Conservation (phyloP, 2,113 vertebrate genomes). For the Trogon melanurus region DNA sequence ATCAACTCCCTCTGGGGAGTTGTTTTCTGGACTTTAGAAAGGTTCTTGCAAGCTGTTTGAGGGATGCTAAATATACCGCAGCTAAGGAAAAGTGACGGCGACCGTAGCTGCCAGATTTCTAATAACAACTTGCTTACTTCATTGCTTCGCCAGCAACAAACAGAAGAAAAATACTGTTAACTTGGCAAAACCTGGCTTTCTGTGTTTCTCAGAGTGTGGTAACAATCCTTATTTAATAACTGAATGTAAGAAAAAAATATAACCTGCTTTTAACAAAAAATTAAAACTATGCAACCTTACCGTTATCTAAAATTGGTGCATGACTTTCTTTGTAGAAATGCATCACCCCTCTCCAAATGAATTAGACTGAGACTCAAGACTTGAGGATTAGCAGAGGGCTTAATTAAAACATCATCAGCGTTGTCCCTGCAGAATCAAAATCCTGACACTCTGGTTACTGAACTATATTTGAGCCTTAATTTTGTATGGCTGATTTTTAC, state of each 20-base stretch:
- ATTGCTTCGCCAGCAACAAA: constrained; percentile 32
- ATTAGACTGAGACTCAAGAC: constrained; percentile 34
- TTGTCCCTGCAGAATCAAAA: constrained; percentile 59
- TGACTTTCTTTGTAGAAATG: constrained; percentile 22
- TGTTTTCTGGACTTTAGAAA: background rate
- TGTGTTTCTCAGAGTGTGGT: background rate
- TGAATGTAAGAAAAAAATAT: background rate
- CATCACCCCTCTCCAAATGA: background rate
- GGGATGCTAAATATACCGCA: constrained; percentile 30
- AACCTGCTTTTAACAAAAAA: constrained; percentile 15
- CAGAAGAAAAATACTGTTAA: constrained; percentile 17
- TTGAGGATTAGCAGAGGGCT: constrained; percentile 46
- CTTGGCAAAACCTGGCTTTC: background rate
- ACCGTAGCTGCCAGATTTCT: background rate
- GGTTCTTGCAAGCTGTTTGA: constrained; percentile 25
- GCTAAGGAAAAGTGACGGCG: constrained; percentile 20
- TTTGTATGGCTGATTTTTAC: constrained; percentile 9
- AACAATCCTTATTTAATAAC: constrained; percentile 17
- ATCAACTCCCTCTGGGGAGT: background rate
- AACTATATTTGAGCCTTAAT: constrained; percentile 14
- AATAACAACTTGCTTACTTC: constrained; percentile 24
- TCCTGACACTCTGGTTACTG: constrained; percentile 3
- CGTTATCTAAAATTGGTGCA: background rate
- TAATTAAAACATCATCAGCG: constrained; percentile 49
- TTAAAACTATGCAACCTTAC: background rate